A percentile compares a stretch with the other conserved stretches of the same genome.
These are phyloP conservation scores for Achlya flavicornis DNA, from an alignment of 2,888 invertebrate genomes.

Conservation along the genomic window DNA sequence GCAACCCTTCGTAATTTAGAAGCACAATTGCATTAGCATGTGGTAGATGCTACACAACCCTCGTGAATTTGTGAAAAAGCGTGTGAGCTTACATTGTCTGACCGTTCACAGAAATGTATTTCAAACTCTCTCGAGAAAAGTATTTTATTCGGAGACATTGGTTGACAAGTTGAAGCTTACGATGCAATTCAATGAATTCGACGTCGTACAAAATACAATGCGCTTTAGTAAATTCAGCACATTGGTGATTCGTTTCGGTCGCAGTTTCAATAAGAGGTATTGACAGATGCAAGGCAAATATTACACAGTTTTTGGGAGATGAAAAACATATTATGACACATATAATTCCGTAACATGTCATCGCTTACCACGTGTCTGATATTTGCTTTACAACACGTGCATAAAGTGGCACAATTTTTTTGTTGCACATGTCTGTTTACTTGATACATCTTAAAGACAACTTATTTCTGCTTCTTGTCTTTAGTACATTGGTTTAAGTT, in stretches of 20 bases:
- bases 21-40: conserved; percentile 66
- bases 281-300: conserved; percentile 3
- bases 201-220: not conserved
- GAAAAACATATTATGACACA: conserved; percentile 27
- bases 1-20: conserved; percentile 53
- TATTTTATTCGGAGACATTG: conserved; percentile 55
- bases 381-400: conserved; percentile 27
- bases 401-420: conserved; percentile 28
- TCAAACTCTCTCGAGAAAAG: conserved; percentile 55
- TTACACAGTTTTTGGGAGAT: conserved; percentile 15
- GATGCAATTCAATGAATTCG: conserved; percentile 10
- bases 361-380: conserved; percentile 44
- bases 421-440: not conserved
- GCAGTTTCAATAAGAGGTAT: not conserved
- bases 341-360: conserved; percentile 44
- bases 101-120: conserved; percentile 63
- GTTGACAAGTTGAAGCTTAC: conserved; percentile 24
- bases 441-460: not conserved
- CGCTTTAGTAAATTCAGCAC: conserved; percentile 1
- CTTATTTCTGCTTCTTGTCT: not conserved
- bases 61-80: conserved; percentile 63
- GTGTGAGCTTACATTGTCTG: conserved; percentile 74
- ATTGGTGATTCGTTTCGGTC: not conserved
- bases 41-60: conserved; percentile 60
- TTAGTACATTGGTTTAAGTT: not conserved